These are phyloP conservation scores for Caloenas nicobarica DNA, from an alignment of 2,113 vertebrate species.

Conservation along the genomic window DNA sequence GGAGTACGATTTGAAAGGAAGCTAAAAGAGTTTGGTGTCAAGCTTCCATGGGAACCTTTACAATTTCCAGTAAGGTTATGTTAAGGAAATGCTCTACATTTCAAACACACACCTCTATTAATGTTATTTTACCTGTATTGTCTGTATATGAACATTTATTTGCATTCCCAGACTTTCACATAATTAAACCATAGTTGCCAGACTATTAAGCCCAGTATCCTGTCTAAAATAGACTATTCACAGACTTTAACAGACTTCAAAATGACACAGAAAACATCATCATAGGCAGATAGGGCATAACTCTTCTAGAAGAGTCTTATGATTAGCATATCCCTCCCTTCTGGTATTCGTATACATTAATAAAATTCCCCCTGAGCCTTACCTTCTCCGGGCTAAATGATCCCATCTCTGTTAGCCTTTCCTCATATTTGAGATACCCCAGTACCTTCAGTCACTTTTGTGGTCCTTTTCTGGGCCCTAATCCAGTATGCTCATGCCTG, in stretches of 20 bases:
- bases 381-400: no score
- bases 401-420: no score
- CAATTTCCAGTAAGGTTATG: background rate
- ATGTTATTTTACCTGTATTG: background rate
- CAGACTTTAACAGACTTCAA: background rate
- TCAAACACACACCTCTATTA: background rate
- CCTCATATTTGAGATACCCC: background rate
- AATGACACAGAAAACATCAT: background rate
- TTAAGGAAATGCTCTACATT: background rate
- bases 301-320: background rate
- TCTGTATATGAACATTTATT: background rate
- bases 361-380: no score
- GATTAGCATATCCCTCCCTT: background rate
- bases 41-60: background rate
- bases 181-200: background rate
- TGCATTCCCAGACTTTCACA: background rate
- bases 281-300: background rate
- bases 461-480: background rate
- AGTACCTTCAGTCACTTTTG: no score
- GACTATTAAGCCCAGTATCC: background rate
- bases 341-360: no score
- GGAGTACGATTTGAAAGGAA: background rate
- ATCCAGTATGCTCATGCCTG: background rate
- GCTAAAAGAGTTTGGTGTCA: background rate
- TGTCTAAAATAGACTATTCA: background rate